Conservation (phyloP, 2,888 invertebrate genomes). For the Falcaria lacertinaria region DNA sequence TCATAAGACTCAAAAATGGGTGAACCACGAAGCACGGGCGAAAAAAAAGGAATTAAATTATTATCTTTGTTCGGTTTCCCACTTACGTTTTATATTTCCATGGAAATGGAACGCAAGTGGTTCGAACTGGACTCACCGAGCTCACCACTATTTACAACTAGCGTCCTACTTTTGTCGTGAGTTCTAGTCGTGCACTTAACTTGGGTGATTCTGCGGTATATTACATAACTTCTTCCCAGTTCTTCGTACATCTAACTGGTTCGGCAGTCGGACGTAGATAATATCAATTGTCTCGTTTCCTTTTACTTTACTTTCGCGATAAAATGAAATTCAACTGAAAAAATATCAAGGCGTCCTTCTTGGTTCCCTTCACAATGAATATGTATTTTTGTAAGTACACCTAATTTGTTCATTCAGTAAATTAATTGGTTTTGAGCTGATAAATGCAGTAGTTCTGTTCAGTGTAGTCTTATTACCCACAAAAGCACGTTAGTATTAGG, state of each 20-base stretch:
- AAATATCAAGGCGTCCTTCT: neutral
- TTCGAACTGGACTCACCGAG: neutral
- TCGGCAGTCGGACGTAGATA: constrained; percentile 2
- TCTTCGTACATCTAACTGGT: neutral
- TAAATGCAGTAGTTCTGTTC: no score
- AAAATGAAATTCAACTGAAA: neutral
- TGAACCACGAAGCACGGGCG: constrained; percentile 1
- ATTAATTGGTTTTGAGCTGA: no score
- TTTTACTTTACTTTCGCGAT: neutral
- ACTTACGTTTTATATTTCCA: neutral
- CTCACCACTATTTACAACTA: neutral
- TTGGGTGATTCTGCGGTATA: neutral
- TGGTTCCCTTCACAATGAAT: no score
- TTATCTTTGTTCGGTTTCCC: constrained; percentile 2
- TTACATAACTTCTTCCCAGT: neutral
- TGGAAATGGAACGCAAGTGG: neutral
- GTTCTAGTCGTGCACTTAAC: constrained; percentile 1
- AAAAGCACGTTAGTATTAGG: no score
- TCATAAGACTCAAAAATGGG: constrained; percentile 16
- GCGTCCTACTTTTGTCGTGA: neutral
- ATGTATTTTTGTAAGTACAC: no score
- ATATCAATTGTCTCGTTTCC: constrained; percentile 6
- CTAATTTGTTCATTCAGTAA: no score
- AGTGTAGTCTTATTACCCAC: no score
- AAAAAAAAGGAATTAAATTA: constrained; percentile 5